phyloP scores from a whole-genome alignment of 2,797 vertebrate species.

The Danio choprae region DNA sequence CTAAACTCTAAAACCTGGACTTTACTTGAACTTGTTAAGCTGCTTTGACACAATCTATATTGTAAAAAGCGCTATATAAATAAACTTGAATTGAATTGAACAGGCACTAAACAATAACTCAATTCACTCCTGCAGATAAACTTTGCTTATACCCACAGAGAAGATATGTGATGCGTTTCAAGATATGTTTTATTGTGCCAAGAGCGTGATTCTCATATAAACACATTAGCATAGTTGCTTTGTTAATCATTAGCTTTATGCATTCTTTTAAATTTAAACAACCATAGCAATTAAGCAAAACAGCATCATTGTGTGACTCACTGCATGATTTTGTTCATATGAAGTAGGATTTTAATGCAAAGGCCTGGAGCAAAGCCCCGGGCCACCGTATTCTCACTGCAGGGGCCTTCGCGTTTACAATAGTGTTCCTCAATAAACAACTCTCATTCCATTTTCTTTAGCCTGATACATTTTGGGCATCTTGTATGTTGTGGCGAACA shows the following conservation, averaged over 20 bases:
- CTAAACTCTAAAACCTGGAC: no score
- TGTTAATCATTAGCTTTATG: slow-evolving; percentile 14
- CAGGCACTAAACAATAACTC: neutral
- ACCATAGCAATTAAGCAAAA: slow-evolving; percentile 30
- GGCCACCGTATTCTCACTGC: slow-evolving; percentile 42
- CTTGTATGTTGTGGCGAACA: neutral
- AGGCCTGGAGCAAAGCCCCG: slow-evolving; percentile 52
- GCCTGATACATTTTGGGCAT: neutral
- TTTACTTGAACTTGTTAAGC: no score
- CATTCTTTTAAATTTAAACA: slow-evolving; percentile 37
- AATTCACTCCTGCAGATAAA: neutral
- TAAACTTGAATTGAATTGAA: no score
- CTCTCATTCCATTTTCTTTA: slow-evolving; percentile 13
- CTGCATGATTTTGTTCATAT: slow-evolving; percentile 21
- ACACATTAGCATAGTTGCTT: slow-evolving; percentile 9
- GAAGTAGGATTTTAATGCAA: slow-evolving; percentile 35
- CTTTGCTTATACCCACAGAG: neutral
- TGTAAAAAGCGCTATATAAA: no score
- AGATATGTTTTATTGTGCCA: neutral
- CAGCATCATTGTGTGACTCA: slow-evolving; percentile 20
- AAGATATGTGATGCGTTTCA: neutral
- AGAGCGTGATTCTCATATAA: slow-evolving; percentile 29
- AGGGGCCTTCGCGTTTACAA: neutral
- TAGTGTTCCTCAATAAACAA: slow-evolving; percentile 27
- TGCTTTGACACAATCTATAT: no score